These are phyloP conservation scores for Acrocephalus kingi DNA, from an alignment of 2,113 vertebrate species.

Conservation along the genomic window DNA sequence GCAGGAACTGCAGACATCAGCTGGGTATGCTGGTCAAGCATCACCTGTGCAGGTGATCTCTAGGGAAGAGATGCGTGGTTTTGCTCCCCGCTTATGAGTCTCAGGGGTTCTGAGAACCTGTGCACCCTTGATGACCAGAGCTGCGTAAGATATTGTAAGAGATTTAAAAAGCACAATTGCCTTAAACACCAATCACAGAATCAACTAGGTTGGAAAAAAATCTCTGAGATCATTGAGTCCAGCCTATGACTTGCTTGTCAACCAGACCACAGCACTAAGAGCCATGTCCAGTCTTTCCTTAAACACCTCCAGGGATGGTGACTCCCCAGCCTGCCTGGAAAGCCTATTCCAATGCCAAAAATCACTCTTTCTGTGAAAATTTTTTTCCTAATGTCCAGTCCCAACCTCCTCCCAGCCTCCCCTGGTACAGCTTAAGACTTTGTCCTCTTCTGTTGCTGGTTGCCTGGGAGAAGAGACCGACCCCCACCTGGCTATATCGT, in stretches of 20 bases:
- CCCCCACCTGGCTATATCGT: neutral
- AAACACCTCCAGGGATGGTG: neutral
- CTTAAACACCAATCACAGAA: neutral
- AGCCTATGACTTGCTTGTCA: no score
- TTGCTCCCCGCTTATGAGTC: neutral
- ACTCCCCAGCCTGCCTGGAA: neutral
- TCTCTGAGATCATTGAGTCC: neutral
- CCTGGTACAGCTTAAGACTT: neutral
- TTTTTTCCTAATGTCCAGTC: neutral
- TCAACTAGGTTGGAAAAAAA: neutral
- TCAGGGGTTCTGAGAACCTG: neutral
- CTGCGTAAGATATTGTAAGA: neutral
- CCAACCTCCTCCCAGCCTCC: no score
- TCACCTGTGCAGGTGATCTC: neutral
- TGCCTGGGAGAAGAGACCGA: neutral
- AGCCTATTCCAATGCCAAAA: neutral
- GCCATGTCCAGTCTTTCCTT: neutral
- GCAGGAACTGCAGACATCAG: rapidly evolving
- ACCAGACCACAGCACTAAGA: neutral
- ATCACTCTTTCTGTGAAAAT: neutral
- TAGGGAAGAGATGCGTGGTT: neutral
- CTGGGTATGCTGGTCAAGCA: neutral
- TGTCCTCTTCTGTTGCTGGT: neutral
- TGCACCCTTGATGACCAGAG: neutral
- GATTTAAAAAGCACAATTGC: neutral